These are phyloP conservation scores for Drosophila orena DNA, from an alignment of 1,140 invertebrate genomes.

Conservation along the genomic window DNA sequence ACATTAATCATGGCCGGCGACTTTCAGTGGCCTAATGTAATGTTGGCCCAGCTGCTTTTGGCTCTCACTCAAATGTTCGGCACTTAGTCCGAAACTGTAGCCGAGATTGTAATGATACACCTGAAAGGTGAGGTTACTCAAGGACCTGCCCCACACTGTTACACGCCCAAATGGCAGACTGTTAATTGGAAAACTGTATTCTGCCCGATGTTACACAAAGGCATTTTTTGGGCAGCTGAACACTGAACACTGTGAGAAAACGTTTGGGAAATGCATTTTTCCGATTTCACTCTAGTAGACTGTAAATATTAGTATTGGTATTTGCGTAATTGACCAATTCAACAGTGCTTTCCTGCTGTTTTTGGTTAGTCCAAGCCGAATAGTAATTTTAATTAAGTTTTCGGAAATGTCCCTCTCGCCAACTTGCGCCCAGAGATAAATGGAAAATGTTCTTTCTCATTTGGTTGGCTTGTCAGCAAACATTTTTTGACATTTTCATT, in stretches of 20 bases:
- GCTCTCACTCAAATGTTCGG: conserved; percentile 52
- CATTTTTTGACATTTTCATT: conserved; percentile 82
- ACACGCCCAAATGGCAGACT: conserved; percentile 16
- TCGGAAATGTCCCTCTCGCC: conserved; percentile 12
- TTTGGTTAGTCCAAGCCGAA: conserved; percentile 9
- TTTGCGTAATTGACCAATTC: conserved; percentile 30
- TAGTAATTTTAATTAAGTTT: conserved; percentile 70
- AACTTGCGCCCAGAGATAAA: conserved; percentile 22
- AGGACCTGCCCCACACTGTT: conserved; percentile 10
- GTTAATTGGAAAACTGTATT: conserved; percentile 28
- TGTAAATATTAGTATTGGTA: conserved; percentile 6
- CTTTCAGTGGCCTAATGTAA: conserved; percentile 29
- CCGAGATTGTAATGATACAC: conserved; percentile 47
- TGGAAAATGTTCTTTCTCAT: conserved; percentile 65
- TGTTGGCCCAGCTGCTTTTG: conserved; percentile 43
- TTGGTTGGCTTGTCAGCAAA: conserved; percentile 59
- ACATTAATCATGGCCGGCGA: conserved; percentile 58
- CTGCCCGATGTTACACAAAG: not conserved
- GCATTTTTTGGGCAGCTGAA: not conserved
- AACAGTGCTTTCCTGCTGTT: conserved; percentile 9
- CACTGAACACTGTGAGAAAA: not conserved
- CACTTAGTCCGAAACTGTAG: conserved; percentile 65
- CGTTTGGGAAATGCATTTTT: not conserved
- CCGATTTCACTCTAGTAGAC: not conserved
- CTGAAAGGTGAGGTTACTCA: conserved; percentile 29